These are phyloP conservation scores for Acrobasis repandana DNA, from an alignment of 2,888 invertebrate genomes.

Conservation along the genomic window DNA sequence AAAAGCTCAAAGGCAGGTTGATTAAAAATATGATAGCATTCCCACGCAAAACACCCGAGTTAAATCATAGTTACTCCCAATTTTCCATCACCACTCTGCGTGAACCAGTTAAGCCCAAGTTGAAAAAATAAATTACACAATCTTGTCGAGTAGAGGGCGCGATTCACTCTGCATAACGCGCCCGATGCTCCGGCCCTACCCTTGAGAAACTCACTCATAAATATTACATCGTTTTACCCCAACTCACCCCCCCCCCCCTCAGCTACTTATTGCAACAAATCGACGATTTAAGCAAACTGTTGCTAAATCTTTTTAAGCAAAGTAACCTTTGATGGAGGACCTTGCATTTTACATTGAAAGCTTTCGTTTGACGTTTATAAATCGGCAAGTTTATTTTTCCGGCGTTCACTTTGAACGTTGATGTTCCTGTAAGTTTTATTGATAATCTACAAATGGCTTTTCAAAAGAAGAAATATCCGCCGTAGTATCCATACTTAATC, in stretches of 20 bases:
- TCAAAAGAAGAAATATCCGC: neutral
- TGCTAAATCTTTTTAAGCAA: slow-evolving; percentile 31
- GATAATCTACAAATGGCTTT: neutral
- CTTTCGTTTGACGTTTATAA: slow-evolving; percentile 22
- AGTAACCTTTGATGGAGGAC: slow-evolving; percentile 28
- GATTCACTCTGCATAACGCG: slow-evolving; percentile 33
- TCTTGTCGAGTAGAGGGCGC: slow-evolving; percentile 27
- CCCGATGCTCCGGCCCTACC: slow-evolving; percentile 18
- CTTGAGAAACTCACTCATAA: slow-evolving; percentile 35
- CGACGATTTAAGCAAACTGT: slow-evolving; percentile 33
- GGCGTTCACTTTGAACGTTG: slow-evolving; percentile 16
- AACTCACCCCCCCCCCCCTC: slow-evolving; percentile 33
- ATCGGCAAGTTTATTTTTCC: slow-evolving; percentile 9
- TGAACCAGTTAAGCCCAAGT: slow-evolving; percentile 17
- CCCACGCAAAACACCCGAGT: neutral
- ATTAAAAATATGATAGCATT: slow-evolving; percentile 2
- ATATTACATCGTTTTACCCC: slow-evolving; percentile 34
- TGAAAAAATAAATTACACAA: slow-evolving; percentile 29
- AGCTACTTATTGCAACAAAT: slow-evolving; percentile 40
- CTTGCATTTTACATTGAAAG: slow-evolving; percentile 32
- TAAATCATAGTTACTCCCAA: slow-evolving; percentile 1
- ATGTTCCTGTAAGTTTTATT: slow-evolving; percentile 5
- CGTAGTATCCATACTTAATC: no score
- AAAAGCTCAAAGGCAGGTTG: neutral
- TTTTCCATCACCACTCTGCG: slow-evolving; percentile 17